Conservation (phyloP, 1,140 invertebrate genomes). For the Planococcus citri region DNA sequence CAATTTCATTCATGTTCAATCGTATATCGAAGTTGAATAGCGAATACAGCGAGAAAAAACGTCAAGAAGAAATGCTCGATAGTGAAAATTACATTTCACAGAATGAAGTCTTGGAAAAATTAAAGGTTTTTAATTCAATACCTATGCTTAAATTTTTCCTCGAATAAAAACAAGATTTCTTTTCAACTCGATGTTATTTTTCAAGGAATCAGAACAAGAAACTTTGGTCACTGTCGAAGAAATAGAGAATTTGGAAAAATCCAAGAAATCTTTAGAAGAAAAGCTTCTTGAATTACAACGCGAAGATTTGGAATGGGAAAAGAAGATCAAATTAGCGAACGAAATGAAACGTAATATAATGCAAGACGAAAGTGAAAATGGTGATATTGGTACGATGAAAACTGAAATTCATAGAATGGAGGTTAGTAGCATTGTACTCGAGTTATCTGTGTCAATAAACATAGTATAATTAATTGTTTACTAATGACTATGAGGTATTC, state of each 20-base stretch:
- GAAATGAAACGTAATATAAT: conserved; percentile 53
- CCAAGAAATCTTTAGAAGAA: neutral
- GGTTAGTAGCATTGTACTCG: conserved; percentile 34
- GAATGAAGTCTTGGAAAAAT: neutral
- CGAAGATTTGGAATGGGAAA: conserved; percentile 62
- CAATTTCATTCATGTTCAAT: neutral
- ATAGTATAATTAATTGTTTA: conserved; percentile 9
- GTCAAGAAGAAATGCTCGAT: neutral
- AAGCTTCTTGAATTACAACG: conserved; percentile 35
- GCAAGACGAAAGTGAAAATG: conserved; percentile 46
- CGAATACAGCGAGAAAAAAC: neutral
- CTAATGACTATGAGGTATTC: neutral
- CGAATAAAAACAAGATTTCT: neutral
- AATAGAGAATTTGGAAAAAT: neutral
- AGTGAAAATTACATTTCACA: neutral
- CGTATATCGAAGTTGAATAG: neutral
- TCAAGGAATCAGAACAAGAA: neutral
- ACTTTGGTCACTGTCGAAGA: neutral
- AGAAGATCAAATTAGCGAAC: conserved; percentile 55
- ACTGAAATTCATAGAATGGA: conserved; percentile 72
- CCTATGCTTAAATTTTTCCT: neutral
- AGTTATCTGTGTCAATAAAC: neutral
- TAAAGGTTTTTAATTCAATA: neutral
- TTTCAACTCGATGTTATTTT: neutral
- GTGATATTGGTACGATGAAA: conserved; percentile 59